Percentiles rank a stretch among this genome's conserved stretches.
Evolutionary conservation across 1,140 invertebrate genomes (phyloP).

Genomic region (Spodoptera litura): DNA sequence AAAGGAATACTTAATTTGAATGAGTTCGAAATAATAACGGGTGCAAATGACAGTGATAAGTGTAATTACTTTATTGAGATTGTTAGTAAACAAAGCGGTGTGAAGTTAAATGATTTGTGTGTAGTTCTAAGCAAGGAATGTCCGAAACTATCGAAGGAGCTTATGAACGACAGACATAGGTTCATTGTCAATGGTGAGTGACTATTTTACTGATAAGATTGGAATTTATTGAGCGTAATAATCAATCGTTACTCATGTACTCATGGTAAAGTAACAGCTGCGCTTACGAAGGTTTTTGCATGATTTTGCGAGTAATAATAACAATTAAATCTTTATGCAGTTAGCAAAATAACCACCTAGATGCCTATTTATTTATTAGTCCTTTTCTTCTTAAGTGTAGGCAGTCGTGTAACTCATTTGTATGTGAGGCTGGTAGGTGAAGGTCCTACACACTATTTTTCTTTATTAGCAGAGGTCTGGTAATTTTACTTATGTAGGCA

Average conservation of each 20-base stretch:
- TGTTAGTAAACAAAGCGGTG: constrained; percentile 84
- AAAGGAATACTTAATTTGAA: constrained; percentile 80
- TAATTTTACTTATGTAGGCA: too few species aligned
- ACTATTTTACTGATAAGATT: neutral
- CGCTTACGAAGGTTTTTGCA: too few species aligned
- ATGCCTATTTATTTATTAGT: too few species aligned
- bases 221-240: neutral
- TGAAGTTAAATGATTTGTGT: constrained; percentile 82
- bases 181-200: constrained; percentile 79
- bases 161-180: constrained; percentile 80
- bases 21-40: constrained; percentile 81
- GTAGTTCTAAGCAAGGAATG: constrained; percentile 82
- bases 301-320: too few species aligned
- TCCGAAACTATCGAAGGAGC: constrained; percentile 81
- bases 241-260: neutral
- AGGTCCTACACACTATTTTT: too few species aligned
- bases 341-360: too few species aligned
- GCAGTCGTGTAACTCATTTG: too few species aligned
- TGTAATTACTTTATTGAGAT: constrained; percentile 84
- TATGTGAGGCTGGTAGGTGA: too few species aligned
- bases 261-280: too few species aligned
- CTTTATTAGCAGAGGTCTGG: too few species aligned
- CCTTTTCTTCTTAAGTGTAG: too few species aligned
- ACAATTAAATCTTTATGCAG: too few species aligned
- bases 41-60: constrained; percentile 81